Evolutionary conservation across 2,888 invertebrate genomes (phyloP).

Genomic region (Drosophila trichaetosa): DNA sequence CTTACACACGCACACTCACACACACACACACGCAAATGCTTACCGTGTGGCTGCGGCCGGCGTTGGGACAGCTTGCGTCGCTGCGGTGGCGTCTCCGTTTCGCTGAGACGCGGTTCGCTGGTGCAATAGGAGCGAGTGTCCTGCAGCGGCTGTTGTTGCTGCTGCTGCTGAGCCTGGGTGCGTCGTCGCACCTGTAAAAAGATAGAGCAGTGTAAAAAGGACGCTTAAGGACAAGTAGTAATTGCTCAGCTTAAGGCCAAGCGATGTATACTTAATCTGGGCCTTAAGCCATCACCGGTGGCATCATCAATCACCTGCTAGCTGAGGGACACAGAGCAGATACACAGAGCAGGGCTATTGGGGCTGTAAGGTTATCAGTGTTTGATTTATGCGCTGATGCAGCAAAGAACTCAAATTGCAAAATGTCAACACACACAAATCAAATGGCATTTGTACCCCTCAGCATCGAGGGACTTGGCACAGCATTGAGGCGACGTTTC

Average conservation of each 20-base stretch:
- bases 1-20: background rate
- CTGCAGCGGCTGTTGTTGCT: constrained; percentile 83
- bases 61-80: constrained; percentile 84
- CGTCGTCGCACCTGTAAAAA: constrained; percentile 82
- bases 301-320: constrained; percentile 41
- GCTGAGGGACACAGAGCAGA: background rate
- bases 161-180: constrained; percentile 82
- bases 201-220: background rate
- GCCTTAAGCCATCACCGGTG: constrained; percentile 14
- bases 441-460: constrained; percentile 67
- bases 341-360: background rate
- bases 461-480: constrained; percentile 41
- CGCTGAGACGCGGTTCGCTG: constrained; percentile 88
- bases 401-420: constrained; percentile 69
- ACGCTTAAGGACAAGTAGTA: constrained; percentile 9
- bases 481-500: constrained; percentile 33
- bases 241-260: constrained; percentile 26
- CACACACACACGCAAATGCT: constrained; percentile 11
- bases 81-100: constrained; percentile 87
- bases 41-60: constrained; percentile 84
- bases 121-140: constrained; percentile 86
- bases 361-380: constrained; percentile 13
- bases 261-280: constrained; percentile 46
- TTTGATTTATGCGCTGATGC: constrained; percentile 65
- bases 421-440: constrained; percentile 65